phyloP scores from a whole-genome alignment of 2,797 vertebrate genomes.

The Typhlichthys subterraneus region DNA sequence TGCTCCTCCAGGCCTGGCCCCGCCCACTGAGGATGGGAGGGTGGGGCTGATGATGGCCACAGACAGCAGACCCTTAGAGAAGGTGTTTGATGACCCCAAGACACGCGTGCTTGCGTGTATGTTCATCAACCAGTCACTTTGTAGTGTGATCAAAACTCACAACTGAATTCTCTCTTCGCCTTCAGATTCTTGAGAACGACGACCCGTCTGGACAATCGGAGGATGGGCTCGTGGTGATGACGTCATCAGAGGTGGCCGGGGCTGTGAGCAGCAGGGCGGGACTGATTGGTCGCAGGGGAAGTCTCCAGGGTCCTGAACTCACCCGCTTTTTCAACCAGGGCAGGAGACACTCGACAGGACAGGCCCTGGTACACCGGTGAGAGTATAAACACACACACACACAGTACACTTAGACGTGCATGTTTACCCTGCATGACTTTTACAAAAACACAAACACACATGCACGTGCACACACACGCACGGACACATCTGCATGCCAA shows the following conservation, averaged over 20 bases:
- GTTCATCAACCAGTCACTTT: not conserved
- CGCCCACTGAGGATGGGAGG: conserved; percentile 68
- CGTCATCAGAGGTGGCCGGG: conserved; percentile 57
- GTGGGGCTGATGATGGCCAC: conserved; percentile 64
- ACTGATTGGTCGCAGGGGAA: conserved; percentile 61
- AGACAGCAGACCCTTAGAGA: conserved; percentile 74
- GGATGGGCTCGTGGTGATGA: conserved; percentile 31
- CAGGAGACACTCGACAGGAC: conserved; percentile 69
- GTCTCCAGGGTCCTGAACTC: conserved; percentile 65
- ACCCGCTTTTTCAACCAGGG: conserved; percentile 58
- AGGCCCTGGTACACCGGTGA: conserved; percentile 66
- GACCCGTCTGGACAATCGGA: conserved; percentile 67
- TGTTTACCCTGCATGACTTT: too few relatives aligned
- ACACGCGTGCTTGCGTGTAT: too few relatives aligned
- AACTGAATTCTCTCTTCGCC: conserved; percentile 1
- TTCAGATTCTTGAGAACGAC: conserved; percentile 79
- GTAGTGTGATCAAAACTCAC: not conserved
- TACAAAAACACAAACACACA: not conserved
- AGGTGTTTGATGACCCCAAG: conserved; percentile 43
- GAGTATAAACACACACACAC: not conserved
- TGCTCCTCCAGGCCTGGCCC: conserved; percentile 75
- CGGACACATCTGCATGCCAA: conserved; percentile 1
- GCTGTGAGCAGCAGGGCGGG: conserved; percentile 40
- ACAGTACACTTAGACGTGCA: not conserved
- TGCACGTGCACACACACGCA: conserved; percentile 1